phyloP scores from a whole-genome alignment of 1,140 invertebrate genomes.

The Bombus soroeensis region DNA sequence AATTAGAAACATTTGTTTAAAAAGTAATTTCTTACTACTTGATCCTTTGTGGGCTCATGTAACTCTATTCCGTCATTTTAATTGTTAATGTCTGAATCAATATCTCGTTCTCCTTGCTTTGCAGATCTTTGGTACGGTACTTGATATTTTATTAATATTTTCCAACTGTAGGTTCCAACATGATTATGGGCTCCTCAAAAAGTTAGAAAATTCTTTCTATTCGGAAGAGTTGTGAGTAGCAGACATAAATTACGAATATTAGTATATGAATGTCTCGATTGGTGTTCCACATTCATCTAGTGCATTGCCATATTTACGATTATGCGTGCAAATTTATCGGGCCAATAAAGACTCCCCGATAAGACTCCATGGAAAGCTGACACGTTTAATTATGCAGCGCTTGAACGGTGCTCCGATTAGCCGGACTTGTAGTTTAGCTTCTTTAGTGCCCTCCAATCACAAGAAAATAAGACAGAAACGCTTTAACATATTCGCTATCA shows the following conservation, averaged over 20 bases:
- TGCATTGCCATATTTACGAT: constrained; percentile 32
- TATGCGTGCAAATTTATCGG: constrained; percentile 57
- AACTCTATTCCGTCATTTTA: not conserved
- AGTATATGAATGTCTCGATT: constrained; percentile 16
- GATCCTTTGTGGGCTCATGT: not conserved
- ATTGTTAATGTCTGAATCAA: not conserved
- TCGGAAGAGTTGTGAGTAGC: too few relatives aligned
- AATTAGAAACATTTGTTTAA: not conserved
- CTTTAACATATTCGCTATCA: not conserved
- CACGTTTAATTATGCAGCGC: constrained; percentile 58
- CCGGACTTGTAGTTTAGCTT: not conserved
- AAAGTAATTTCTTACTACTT: not conserved
- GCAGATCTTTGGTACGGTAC: too few relatives aligned
- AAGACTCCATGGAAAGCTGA: constrained; percentile 55
- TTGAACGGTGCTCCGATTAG: constrained; percentile 51
- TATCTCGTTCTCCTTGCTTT: not conserved
- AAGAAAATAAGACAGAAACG: not conserved
- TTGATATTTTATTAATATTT: too few relatives aligned
- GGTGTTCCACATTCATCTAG: constrained; percentile 38
- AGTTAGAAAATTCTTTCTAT: not conserved
- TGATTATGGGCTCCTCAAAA: not conserved
- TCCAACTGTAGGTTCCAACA: too few relatives aligned
- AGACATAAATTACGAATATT: not conserved
- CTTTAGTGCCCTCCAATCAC: not conserved
- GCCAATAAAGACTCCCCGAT: constrained; percentile 59